These are phyloP conservation scores for Ophraella communa DNA, from an alignment of 2,888 invertebrate species.

Conservation along the genomic window DNA sequence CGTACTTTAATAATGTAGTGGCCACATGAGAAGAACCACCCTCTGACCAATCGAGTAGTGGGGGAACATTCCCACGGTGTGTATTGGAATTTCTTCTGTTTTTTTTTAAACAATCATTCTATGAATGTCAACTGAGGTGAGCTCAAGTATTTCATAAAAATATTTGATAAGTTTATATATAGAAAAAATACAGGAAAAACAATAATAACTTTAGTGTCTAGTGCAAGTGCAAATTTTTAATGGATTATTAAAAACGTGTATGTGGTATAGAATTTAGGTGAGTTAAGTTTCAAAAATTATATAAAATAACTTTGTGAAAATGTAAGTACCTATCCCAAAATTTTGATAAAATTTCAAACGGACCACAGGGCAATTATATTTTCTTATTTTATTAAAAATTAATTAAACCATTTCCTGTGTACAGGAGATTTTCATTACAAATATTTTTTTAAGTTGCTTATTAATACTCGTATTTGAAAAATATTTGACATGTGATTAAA, in stretches of 20 bases:
- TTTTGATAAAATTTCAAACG: no score
- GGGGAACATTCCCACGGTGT: conserved; percentile 52
- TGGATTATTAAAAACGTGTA: neutral
- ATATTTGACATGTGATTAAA: no score
- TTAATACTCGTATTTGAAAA: no score
- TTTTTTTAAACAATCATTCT: conserved; percentile 47
- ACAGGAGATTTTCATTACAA: no score
- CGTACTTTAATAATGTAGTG: conserved; percentile 11
- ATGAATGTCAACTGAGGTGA: conserved; percentile 32
- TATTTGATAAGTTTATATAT: neutral
- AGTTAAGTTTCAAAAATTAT: neutral
- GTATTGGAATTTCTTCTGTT: conserved; percentile 51
- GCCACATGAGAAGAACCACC: conserved; percentile 39
- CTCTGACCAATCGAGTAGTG: conserved; percentile 42
- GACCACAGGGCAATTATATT: no score
- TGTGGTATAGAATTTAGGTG: neutral
- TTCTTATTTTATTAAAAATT: no score
- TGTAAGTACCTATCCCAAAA: no score
- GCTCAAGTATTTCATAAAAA: conserved; percentile 20
- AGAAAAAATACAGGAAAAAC: neutral
- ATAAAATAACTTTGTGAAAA: neutral
- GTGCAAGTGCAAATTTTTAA: neutral
- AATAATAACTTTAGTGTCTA: neutral
- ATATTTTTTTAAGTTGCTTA: no score
- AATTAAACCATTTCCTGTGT: no score